Base-by-base conservation (phyloP, 2,888 invertebrate species). In the Marronus borbonicus region DNA sequence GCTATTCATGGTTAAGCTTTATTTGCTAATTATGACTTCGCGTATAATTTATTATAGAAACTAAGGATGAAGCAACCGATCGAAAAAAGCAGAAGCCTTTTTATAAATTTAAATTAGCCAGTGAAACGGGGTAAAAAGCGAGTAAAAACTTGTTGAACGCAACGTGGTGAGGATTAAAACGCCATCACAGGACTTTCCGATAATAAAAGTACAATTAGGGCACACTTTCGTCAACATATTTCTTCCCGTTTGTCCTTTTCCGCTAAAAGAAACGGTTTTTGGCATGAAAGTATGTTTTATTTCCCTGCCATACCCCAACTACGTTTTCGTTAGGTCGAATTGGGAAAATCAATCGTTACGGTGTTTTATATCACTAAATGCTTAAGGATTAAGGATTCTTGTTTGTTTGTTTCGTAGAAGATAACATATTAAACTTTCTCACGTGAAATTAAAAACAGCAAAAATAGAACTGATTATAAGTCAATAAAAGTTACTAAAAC, bases 201-300 rank as follows among this genome's bases (percentile, higher is more conserved):
- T 77, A 64, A 77, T 77, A 77, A 77, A 77, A 77, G 77, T 72
- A 60, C 70, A 77, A 77, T 77, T 77, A 77, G 77, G 77, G 69
- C 70, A 8, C 77, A 28, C 55, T 55, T 52, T 77, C 68, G 60
- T 60, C 69, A 64, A 65, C 77, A 72, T 70, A 55, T 31, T 20
- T 36, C 31, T 66, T 52, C 52, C 69, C 24, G 20, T 75, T 62
- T 14, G 28, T 62, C 36, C 28, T 44, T 44, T n/a, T 24, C 31
- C 58, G 44, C 8, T 31, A 31, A 31, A 31, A 31, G 31, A 31
- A 31, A 5, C 5, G 31, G 24, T 0, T 31, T 31, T 31, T 31
- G 31, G 5, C 4, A 31, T 31, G 31, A 0, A 31, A 31, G 31
- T 5, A 31, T 5, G 31, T 31, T 31, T 31, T 31, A 31, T 31